phyloP scores from a whole-genome alignment of 92 coral and sea anemone genomes.

The Epizoanthus ramosus region DNA sequence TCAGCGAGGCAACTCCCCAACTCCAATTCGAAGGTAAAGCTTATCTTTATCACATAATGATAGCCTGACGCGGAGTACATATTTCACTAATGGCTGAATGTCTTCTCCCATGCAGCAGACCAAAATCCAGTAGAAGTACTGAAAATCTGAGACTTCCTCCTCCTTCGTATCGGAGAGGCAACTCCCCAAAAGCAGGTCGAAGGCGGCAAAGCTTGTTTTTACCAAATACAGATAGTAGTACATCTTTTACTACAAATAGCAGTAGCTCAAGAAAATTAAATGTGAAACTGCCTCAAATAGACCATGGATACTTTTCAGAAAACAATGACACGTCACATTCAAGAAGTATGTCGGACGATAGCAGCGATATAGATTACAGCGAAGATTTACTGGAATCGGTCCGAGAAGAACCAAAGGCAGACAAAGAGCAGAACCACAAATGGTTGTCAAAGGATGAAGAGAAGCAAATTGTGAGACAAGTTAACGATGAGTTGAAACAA shows the following conservation, averaged over 20 bases:
- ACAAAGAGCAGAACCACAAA: not conserved
- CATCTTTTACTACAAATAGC: not conserved
- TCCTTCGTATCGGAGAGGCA: no score
- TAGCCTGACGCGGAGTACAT: no score
- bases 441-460: constrained; percentile 62
- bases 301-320: not conserved
- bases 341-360: constrained; percentile 13
- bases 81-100: not conserved
- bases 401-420: not conserved
- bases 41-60: not conserved
- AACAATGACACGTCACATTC: not conserved
- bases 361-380: constrained; percentile 26
- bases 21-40: not conserved
- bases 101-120: constrained; percentile 12
- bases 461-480: constrained; percentile 67
- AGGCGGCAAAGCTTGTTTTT: constrained; percentile 17
- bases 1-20: no score
- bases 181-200: not conserved
- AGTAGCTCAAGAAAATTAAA: not conserved
- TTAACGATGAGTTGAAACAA: constrained; percentile 68
- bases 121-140: not conserved
- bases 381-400: constrained; percentile 31
- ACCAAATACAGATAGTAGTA: constrained; percentile 3
- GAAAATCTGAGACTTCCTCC: not conserved
- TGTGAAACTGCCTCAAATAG: constrained; percentile 10